These are phyloP conservation scores for Trichonephila clavipes DNA, from an alignment of 1,140 invertebrate genomes.

Conservation along the genomic window DNA sequence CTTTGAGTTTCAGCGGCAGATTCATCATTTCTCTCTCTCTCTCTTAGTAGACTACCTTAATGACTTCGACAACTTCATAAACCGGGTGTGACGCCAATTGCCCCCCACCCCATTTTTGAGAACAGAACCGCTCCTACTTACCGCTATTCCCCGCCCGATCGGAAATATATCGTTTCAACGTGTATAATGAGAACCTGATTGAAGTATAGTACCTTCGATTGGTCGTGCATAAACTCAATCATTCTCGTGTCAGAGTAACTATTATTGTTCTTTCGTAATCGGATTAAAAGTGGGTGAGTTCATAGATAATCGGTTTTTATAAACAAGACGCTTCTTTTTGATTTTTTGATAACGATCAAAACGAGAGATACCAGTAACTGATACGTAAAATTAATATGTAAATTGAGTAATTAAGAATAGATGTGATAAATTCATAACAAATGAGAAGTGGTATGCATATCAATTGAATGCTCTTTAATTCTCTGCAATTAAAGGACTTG, in stretches of 20 bases:
- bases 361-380: not conserved
- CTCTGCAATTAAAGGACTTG: not conserved
- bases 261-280: not conserved
- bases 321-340: slow-evolving; percentile 29
- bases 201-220: not conserved
- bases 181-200: slow-evolving; percentile 21
- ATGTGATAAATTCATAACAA: not conserved
- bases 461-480: not conserved
- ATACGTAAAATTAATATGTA: slow-evolving; percentile 42
- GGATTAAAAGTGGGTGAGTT: slow-evolving; percentile 20
- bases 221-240: slow-evolving; percentile 29
- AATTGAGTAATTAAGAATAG: slow-evolving; percentile 22
- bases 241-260: slow-evolving; percentile 20
- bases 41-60: slow-evolving; percentile 4
- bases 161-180: slow-evolving; percentile 22
- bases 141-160: not conserved
- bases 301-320: not conserved
- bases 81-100: slow-evolving; percentile 1
- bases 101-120: not conserved
- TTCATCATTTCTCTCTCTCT: slow-evolving; percentile 36
- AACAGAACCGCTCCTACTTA: slow-evolving; percentile 11
- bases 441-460: not conserved
- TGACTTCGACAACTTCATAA: slow-evolving; percentile 20
- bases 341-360: slow-evolving; percentile 8
- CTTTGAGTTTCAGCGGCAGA: slow-evolving; percentile 6